phyloP scores from a whole-genome alignment of 2,888 invertebrate genomes.

The Nowickia ferox region DNA sequence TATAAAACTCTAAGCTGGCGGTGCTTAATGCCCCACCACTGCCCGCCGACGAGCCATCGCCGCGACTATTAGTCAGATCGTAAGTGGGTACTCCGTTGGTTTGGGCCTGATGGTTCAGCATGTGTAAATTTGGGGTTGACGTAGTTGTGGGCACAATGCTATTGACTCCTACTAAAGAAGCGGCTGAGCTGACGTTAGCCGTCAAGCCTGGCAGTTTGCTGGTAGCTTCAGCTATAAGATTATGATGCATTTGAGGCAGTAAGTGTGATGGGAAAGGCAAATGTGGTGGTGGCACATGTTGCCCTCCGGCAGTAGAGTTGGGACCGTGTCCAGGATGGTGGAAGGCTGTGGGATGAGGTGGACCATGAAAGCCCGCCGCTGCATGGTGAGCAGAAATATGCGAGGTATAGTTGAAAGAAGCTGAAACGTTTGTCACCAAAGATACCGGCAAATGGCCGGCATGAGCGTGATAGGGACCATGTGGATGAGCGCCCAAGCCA shows the following conservation, averaged over 20 bases:
- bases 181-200: conserved; percentile 52
- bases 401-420: conserved; percentile 83
- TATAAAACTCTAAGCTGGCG: conserved; percentile 74
- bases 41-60: conserved; percentile 73
- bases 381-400: conserved; percentile 82
- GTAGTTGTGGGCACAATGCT: conserved; percentile 6
- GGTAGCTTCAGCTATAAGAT: conserved; percentile 81
- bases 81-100: conserved; percentile 72
- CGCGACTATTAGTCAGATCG: conserved; percentile 73
- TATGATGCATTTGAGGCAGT: conserved; percentile 80
- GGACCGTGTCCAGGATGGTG: conserved; percentile 77
- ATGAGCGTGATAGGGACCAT: conserved; percentile 79
- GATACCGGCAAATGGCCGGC: conserved; percentile 81
- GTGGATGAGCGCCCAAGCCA: conserved; percentile 75
- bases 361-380: conserved; percentile 77
- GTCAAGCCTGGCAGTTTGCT: conserved; percentile 80
- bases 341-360: conserved; percentile 74
- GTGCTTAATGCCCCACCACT: conserved; percentile 73
- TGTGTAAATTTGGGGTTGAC: conserved; percentile 62
- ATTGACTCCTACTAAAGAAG: conserved; percentile 38
- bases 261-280: conserved; percentile 80
- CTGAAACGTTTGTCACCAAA: conserved; percentile 83
- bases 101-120: conserved; percentile 60
- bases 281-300: conserved; percentile 75
- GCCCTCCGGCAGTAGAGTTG: conserved; percentile 41